Conservation (phyloP, 2,888 invertebrate species). For the Caenorhabditis sinica region DNA sequence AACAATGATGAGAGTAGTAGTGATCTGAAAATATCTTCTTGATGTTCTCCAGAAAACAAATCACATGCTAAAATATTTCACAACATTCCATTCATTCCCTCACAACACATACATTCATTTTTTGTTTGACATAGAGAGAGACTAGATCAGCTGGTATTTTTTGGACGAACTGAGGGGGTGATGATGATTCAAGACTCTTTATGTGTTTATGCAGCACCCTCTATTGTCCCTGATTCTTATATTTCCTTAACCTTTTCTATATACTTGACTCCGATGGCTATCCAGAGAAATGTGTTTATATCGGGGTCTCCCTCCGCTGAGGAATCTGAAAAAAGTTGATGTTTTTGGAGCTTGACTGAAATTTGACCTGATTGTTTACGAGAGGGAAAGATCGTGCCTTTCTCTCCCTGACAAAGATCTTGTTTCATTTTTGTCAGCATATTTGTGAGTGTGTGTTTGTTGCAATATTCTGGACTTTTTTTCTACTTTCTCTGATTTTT, state of each 20-base stretch:
- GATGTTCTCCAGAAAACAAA: background rate
- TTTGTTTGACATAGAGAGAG: slow-evolving; percentile 29
- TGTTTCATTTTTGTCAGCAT: slow-evolving; percentile 9
- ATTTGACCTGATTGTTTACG: slow-evolving; percentile 50
- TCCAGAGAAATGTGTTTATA: no score
- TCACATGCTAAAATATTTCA: slow-evolving; percentile 30
- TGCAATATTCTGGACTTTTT: background rate
- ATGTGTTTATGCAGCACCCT: slow-evolving; percentile 6
- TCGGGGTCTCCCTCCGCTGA: background rate
- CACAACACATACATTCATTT: background rate
- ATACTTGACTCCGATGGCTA: background rate
- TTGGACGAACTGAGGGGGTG: background rate
- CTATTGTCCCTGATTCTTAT: background rate
- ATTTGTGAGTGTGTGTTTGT: background rate
- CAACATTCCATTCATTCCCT: background rate
- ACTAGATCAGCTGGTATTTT: slow-evolving; percentile 25
- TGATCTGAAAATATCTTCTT: background rate
- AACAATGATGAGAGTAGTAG: background rate
- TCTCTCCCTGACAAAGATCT: slow-evolving; percentile 11
- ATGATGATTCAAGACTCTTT: slow-evolving; percentile 19
- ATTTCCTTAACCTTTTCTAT: background rate
- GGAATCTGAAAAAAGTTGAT: background rate
- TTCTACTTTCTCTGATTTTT: no score
- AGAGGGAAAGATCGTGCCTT: background rate
- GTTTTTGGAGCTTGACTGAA: slow-evolving; percentile 14